Evolutionary conservation across 1,140 invertebrate species (phyloP).

Genomic region (Myzus persicae): DNA sequence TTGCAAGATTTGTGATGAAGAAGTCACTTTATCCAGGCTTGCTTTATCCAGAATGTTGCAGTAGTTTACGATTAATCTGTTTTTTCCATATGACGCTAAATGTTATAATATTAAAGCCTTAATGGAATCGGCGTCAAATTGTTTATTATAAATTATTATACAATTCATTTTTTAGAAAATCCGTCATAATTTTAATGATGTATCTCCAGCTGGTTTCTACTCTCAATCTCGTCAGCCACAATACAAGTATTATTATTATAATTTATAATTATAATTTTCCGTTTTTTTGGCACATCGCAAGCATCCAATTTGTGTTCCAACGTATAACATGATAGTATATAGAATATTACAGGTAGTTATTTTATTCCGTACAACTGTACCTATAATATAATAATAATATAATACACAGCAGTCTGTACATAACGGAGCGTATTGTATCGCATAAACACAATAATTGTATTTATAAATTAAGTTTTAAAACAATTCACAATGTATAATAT

Average conservation of each 20-base stretch:
- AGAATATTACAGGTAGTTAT: neutral
- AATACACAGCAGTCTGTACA: neutral
- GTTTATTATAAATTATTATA: neutral
- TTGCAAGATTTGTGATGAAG: neutral
- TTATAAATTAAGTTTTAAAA: slow-evolving; percentile 16
- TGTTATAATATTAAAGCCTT: neutral
- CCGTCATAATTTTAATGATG: neutral
- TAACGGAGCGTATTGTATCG: neutral
- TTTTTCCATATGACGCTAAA: neutral
- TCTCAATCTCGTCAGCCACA: neutral
- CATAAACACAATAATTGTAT: neutral
- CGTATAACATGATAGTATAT: neutral
- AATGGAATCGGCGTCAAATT: neutral
- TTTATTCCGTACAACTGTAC: slow-evolving; percentile 15
- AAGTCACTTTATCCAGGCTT: neutral
- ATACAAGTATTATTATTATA: neutral
- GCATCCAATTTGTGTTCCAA: neutral
- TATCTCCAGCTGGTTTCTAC: neutral
- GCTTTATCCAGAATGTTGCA: neutral
- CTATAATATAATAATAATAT: neutral
- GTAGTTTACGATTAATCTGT: neutral
- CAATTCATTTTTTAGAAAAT: neutral
- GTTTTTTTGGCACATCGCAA: slow-evolving; percentile 5
- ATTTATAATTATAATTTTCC: neutral
- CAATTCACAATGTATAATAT: slow-evolving; percentile 17